Evolutionary conservation across 1,140 invertebrate species (phyloP), one percentile per base, ranked within the genome.

Genomic region (Aphaenogaster ashmeadi): DNA sequence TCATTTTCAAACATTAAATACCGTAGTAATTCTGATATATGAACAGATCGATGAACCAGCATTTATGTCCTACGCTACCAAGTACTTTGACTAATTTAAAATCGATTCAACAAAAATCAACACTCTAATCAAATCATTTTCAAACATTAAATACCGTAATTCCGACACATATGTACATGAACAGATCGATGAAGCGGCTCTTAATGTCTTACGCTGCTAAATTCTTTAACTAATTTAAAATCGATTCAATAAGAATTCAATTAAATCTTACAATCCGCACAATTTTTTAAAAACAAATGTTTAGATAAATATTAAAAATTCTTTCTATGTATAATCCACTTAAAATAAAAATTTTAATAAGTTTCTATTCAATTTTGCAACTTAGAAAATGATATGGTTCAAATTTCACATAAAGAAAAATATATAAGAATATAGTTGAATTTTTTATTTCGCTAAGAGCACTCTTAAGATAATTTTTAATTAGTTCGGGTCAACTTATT

Each of bases 1-100:
- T 75, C 41, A 11, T 75, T 50, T n/a, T 74, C 8, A 27, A 71
- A 84, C 33, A 44, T 75, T 74, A 84, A 41, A 74, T 74, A 18
- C 7, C 8, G 8, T 33, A 27, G n/a, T 27, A 62, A 84, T 60
- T 75, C 50, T 47, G 54, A 50, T 50, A 50, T 15, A 11, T 18
- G 27, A 8, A 60, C 1, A 33, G 41, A 36, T 13, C 15, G 41
- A 44, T 41, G 4, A 69, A 54, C 15, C 36, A 9, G 4, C 33
- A 58, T 33, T 72, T 71, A 58, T 38, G 5, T 13, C 21, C 36
- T 11, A 33, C n/a, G 3, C 21, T n/a, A 9, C 2, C 15, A 33
- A 33, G 15, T 13, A 47, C 15, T 33, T 33, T 11, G 6, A 75
- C 1, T 58, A 58, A 60, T 60, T 75, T 41, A 54, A 56, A 75